Evolutionary conservation across 2,797 vertebrate species (phyloP), one percentile per base, ranked within the genome.

Genomic region (Eleutherodactylus coqui): DNA sequence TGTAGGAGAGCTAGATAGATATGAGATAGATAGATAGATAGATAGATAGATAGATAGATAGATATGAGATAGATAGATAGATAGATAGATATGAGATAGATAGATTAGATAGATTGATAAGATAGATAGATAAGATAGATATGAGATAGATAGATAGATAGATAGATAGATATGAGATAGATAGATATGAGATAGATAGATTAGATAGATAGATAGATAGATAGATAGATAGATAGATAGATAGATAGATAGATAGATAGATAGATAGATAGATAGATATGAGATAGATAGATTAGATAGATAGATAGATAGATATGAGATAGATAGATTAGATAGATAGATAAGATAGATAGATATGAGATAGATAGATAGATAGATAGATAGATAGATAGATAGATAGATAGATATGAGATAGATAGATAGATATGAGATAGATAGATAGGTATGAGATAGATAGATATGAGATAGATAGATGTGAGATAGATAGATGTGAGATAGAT

Each of bases 21-120:
- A 8, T 5, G 27, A 43, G 69, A 43, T n/a, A n/a, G n/a, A 72
- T 49, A 49, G 67, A 70, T 24, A 36, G 67, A 72, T 27, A 72
- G 7, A n/a, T 0, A 53, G 51, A 16, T 47, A 45, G 38, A 45
- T 45, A 73, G 72, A 49, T 45, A 47, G 2, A 47, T 27, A 73
- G 70, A 45, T 27, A 27, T n/a, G n/a, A n/a, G n/a, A n/a, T n/a
- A n/a, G n/a, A n/a, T n/a, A n/a, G 9, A 43, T 27, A 73, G 70
- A 32, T 32, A 62, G 27, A 62, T 62, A 62, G 60, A 32, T 62
- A 67, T 13, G 7, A 36, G 32, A 19, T 67, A 69, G 64, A 69
- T 69, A 38, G 64, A 69, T 41, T n/a, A 67, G 62, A 67, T 34
- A 55, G 53, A 55, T 55, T 24, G 51, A 55, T 55, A 21, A 55